Percentiles rank a stretch among this genome's conserved stretches.
phyloP scores from a whole-genome alignment of 2,113 vertebrate species.

The Odocoileus virginianus region DNA sequence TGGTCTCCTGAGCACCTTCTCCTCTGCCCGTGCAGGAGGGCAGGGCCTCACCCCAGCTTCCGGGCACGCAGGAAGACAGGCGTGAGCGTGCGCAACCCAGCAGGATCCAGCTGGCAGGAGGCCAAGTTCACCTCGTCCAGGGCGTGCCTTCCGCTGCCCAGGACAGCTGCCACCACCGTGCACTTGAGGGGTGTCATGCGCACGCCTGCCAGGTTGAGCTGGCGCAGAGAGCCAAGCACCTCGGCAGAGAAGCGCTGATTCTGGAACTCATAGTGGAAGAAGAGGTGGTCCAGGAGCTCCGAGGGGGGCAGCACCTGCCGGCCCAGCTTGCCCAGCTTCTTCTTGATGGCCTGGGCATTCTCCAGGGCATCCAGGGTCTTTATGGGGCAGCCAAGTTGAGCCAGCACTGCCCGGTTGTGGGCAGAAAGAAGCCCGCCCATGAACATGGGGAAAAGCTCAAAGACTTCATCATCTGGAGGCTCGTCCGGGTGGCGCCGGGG shows the following conservation, averaged over 20 bases:
- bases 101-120: constrained; percentile 88
- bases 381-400: constrained; percentile 93
- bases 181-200: constrained; percentile 95
- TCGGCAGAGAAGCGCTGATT: constrained; percentile 91
- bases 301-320: constrained; percentile 87
- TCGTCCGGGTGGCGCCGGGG: constrained; percentile 83
- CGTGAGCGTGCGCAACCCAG: constrained; percentile 83
- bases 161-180: constrained; percentile 87
- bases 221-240: constrained; percentile 85
- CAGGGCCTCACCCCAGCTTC: constrained; percentile 88
- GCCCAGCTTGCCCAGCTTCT: constrained; percentile 86
- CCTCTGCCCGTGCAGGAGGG: neutral
- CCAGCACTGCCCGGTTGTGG: constrained; percentile 88
- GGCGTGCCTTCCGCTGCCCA: constrained; percentile 84
- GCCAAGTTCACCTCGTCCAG: constrained; percentile 90
- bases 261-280: constrained; percentile 97
- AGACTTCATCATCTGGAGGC: constrained; percentile 81
- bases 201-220: constrained; percentile 85
- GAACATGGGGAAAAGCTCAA: constrained; percentile 97
- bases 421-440: constrained; percentile 94
- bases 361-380: constrained; percentile 91
- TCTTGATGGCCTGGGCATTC: constrained; percentile 89
- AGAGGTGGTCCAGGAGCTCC: constrained; percentile 93
- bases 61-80: constrained; percentile 87
- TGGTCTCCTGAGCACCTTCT: neutral